Conservation (phyloP, 2,888 invertebrate species). For the Metallyticus violacea region DNA sequence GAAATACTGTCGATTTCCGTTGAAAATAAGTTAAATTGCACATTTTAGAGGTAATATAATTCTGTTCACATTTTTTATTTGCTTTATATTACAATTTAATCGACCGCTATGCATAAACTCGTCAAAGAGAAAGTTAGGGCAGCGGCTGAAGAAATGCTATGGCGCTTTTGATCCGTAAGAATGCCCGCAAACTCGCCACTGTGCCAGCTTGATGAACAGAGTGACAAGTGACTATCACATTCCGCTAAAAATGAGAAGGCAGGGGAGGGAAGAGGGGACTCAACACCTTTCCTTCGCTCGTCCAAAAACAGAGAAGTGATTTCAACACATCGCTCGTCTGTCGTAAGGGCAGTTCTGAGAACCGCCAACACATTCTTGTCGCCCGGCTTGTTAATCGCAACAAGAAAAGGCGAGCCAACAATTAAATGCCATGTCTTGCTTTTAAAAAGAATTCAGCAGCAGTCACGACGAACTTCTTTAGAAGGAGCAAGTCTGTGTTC, state of each 20-base stretch:
- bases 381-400: not conserved
- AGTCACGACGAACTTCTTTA: not conserved
- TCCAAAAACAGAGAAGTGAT: not conserved
- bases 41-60: not conserved
- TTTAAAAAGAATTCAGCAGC: not conserved
- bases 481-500: not conserved
- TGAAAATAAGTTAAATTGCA: too few species aligned
- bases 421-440: not conserved
- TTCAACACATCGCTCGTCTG: not conserved
- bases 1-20: too few species aligned
- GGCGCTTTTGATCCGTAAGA: not conserved
- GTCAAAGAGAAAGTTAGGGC: not conserved
- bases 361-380: not conserved
- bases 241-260: conserved; percentile 14
- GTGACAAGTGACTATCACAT: conserved; percentile 29
- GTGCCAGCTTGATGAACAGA: conserved; percentile 29
- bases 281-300: not conserved
- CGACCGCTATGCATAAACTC: not conserved
- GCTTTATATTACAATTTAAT: not conserved
- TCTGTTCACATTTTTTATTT: not conserved
- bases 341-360: not conserved
- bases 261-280: not conserved
- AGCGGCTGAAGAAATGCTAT: not conserved
- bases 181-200: not conserved
- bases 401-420: not conserved